A percentile compares a stretch with the other conserved stretches of the same genome.
phyloP scores from a whole-genome alignment of 2,888 invertebrate genomes.

The Amorpha juglandis region DNA sequence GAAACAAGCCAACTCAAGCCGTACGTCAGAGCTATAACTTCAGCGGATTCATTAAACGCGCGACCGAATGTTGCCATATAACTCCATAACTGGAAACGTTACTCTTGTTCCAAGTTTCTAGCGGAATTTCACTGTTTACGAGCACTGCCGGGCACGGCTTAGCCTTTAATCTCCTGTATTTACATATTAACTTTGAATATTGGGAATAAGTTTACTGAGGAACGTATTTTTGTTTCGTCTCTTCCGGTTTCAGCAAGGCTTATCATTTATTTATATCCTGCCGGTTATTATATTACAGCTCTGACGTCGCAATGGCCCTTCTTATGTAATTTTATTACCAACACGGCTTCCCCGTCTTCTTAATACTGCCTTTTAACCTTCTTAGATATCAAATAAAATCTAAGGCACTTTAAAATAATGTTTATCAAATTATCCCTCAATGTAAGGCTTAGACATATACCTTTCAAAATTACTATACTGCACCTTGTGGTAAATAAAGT shows the following conservation, averaged over 20 bases:
- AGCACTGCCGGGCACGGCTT: constrained; percentile 25
- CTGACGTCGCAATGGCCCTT: too few relatives aligned
- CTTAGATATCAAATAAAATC: too few relatives aligned
- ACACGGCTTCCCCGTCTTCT: too few relatives aligned
- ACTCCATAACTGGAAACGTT: constrained; percentile 27
- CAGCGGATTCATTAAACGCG: constrained; percentile 22
- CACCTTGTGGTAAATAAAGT: too few relatives aligned
- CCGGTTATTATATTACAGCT: too few relatives aligned
- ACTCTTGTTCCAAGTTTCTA: constrained; percentile 27
- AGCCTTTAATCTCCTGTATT: constrained; percentile 23
- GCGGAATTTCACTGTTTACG: constrained; percentile 28
- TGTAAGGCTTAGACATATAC: too few relatives aligned
- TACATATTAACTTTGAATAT: constrained; percentile 22
- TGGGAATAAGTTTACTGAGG: not conserved
- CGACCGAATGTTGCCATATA: constrained; percentile 20
- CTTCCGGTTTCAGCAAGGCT: not conserved
- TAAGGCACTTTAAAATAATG: too few relatives aligned
- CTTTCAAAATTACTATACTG: too few relatives aligned
- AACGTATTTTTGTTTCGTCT: not conserved
- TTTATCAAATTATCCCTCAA: too few relatives aligned
- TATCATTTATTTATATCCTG: not conserved
- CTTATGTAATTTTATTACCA: too few relatives aligned
- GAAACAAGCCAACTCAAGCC: not conserved
- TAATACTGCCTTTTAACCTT: too few relatives aligned
- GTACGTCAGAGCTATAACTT: constrained; percentile 12